phyloP scores from a whole-genome alignment of 2,888 invertebrate genomes.

The Schrankia costaestrigalis region DNA sequence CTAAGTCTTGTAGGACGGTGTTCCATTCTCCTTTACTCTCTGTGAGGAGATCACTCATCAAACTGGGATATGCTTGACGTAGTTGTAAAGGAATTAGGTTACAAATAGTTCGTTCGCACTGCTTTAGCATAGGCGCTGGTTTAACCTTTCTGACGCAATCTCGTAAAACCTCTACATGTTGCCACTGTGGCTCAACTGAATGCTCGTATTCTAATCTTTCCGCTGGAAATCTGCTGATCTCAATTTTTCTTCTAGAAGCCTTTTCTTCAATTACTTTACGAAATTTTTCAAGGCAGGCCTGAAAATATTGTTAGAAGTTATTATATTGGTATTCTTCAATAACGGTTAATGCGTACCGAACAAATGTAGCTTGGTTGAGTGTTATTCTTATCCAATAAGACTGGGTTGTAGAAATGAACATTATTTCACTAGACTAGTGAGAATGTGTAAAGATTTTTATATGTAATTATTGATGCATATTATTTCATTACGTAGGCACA shows the following conservation, averaged over 20 bases:
- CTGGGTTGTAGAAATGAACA: too few relatives aligned
- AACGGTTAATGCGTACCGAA: not conserved
- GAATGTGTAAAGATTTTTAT: too few relatives aligned
- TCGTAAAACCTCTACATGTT: constrained; percentile 78
- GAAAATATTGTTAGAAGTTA: constrained; percentile 65
- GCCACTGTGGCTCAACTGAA: constrained; percentile 70
- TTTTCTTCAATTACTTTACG: constrained; percentile 64
- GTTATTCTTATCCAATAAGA: too few relatives aligned
- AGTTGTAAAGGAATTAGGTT: constrained; percentile 77
- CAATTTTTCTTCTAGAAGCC: constrained; percentile 59
- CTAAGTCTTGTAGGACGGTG: constrained; percentile 81
- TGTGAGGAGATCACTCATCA: constrained; percentile 75
- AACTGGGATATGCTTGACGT: constrained; percentile 76
- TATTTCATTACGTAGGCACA: too few relatives aligned
- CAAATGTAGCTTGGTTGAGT: too few relatives aligned
- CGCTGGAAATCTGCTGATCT: constrained; percentile 49
- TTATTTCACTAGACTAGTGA: too few relatives aligned
- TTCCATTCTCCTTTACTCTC: constrained; percentile 82
- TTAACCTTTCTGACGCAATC: constrained; percentile 79
- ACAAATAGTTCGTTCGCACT: constrained; percentile 82
- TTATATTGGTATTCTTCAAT: not conserved
- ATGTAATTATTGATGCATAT: too few relatives aligned
- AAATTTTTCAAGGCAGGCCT: constrained; percentile 60
- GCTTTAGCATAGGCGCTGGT: constrained; percentile 82
- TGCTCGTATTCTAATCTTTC: constrained; percentile 65